Evolutionary conservation across 2,888 invertebrate genomes (phyloP).

Genomic region (Lepas anatifera): DNA sequence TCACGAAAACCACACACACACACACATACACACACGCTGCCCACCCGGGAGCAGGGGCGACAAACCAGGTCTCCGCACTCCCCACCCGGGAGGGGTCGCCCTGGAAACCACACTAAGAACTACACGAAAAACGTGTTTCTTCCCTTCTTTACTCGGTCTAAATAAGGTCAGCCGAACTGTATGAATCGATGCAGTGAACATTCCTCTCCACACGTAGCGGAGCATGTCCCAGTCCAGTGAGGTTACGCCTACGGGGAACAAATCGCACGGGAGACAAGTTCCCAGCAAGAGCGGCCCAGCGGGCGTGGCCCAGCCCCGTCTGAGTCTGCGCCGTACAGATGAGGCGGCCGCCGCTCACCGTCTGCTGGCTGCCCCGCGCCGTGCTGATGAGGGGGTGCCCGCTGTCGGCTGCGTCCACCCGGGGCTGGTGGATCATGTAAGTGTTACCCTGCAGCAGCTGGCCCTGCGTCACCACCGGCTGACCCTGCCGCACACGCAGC

Average conservation of each 20-base stretch:
- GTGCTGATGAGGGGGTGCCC: not conserved
- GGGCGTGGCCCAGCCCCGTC: not conserved
- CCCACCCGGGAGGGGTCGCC: no score
- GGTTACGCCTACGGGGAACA: no score
- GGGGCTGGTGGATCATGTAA: slow-evolving; percentile 13
- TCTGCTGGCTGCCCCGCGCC: slow-evolving; percentile 8
- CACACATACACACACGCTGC: not conserved
- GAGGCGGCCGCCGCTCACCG: not conserved
- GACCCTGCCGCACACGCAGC: not conserved
- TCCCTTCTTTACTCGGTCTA: no score
- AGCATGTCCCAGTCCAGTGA: no score
- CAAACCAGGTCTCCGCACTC: no score
- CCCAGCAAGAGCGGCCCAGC: not conserved
- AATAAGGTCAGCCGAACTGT: no score
- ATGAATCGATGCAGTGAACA: no score
- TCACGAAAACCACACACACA: not conserved
- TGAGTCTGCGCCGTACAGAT: not conserved
- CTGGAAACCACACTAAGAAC: no score
- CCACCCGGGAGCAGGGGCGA: not conserved
- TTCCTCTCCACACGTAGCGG: no score
- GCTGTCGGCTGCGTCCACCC: not conserved
- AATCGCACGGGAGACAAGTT: not conserved
- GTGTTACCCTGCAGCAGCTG: slow-evolving; percentile 7
- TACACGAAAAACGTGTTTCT: no score
- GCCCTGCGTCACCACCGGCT: slow-evolving; percentile 12